Conservation (phyloP, 1,140 invertebrate genomes). For the Medauroidea extradentata region DNA sequence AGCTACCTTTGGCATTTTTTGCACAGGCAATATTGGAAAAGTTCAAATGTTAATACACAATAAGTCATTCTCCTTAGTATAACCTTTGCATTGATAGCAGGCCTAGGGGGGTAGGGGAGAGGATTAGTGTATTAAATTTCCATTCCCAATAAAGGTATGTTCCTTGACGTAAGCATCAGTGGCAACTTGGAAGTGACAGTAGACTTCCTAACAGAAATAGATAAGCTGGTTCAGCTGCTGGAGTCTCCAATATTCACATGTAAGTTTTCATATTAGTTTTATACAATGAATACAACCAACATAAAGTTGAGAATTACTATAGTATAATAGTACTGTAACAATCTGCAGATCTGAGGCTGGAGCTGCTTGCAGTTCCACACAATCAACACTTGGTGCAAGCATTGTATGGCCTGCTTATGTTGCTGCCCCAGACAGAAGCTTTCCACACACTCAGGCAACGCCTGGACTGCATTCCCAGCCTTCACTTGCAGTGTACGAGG, state of each 20-base stretch:
- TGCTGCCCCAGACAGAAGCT: conserved; percentile 95
- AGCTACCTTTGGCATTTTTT: too few relatives aligned
- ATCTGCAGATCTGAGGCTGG: conserved; percentile 79
- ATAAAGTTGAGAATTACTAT: background rate
- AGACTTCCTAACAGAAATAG: conserved; percentile 93
- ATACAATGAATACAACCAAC: background rate
- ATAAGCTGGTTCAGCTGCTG: conserved; percentile 94
- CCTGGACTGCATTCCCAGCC: conserved; percentile 81
- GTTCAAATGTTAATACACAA: too few relatives aligned
- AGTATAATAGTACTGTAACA: background rate
- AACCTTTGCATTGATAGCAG: too few relatives aligned
- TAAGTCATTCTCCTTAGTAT: too few relatives aligned
- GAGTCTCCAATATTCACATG: conserved; percentile 99
- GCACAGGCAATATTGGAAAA: too few relatives aligned
- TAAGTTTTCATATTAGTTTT: too few relatives aligned
- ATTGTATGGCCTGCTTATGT: conserved; percentile 94
- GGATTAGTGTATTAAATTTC: too few relatives aligned
- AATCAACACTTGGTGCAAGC: conserved; percentile 78
- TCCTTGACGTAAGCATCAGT: conserved; percentile 49
- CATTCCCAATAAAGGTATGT: too few relatives aligned
- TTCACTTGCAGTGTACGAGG: conserved; percentile 37
- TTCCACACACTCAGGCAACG: conserved; percentile 84
- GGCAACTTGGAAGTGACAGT: conserved; percentile 94
- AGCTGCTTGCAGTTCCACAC: conserved; percentile 76
- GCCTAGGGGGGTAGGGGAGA: too few relatives aligned